phyloP scores from a whole-genome alignment of 2,113 vertebrate species.

The Rafetus swinhoei region DNA sequence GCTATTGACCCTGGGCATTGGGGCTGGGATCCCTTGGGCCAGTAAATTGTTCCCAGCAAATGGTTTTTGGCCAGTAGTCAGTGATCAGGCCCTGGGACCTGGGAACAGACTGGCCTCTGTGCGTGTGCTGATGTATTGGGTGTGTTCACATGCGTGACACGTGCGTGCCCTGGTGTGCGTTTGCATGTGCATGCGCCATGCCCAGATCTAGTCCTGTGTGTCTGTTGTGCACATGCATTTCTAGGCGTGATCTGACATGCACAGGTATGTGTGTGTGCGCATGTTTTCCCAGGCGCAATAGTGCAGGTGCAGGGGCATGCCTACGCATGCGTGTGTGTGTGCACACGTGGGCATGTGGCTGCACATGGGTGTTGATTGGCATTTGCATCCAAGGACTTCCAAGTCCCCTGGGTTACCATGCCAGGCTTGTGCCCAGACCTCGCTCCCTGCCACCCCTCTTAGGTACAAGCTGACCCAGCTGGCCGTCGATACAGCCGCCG shows the following conservation, averaged over 20 bases:
- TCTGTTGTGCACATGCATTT: fast-evolving
- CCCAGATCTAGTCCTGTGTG: not conserved
- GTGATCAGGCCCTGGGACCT: not conserved
- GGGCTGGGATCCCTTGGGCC: not conserved
- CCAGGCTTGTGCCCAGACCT: not conserved
- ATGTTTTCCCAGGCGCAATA: fast-evolving
- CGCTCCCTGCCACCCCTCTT: not conserved
- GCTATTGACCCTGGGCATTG: not conserved
- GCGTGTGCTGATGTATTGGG: not conserved
- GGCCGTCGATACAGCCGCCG: constrained; percentile 86
- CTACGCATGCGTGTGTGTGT: not conserved
- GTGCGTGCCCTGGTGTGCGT: not conserved
- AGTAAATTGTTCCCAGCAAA: not conserved
- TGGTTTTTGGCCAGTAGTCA: not conserved
- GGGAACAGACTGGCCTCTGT: not conserved
- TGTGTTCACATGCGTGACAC: not conserved
- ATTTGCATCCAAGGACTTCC: not conserved
- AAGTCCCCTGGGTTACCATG: not conserved
- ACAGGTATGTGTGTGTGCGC: fast-evolving
- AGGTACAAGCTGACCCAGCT: constrained; percentile 91
- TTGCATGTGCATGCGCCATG: not conserved
- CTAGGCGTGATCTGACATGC: fast-evolving
- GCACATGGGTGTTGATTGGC: not conserved
- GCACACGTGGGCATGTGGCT: not conserved
- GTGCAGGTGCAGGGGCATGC: no score